Conservation (phyloP, 2,797 vertebrate genomes). For the Enteromius argenteus region DNA sequence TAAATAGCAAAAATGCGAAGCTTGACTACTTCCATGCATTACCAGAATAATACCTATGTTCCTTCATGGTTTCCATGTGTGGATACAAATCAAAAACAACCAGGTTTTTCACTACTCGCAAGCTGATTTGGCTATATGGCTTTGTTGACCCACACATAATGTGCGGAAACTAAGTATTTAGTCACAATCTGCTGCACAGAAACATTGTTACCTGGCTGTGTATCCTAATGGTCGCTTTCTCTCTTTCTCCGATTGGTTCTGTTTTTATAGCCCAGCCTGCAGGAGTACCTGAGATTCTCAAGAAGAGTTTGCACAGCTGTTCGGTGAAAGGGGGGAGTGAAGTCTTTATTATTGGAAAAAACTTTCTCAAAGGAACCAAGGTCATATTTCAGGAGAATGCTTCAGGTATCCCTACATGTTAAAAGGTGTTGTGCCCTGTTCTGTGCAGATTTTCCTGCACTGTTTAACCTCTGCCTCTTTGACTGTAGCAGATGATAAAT, state of each 20-base stretch:
- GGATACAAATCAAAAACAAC: neutral
- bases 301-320: slow-evolving; percentile 96
- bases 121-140: neutral
- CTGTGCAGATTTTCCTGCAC: neutral
- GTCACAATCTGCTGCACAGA: neutral
- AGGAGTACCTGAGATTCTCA: slow-evolving; percentile 97
- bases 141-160: neutral
- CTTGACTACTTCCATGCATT: neutral
- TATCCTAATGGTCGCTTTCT: neutral
- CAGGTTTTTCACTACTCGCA: neutral
- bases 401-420: slow-evolving; percentile 80
- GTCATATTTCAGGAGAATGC: slow-evolving; percentile 97
- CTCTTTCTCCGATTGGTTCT: neutral
- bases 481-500: slow-evolving; percentile 87
- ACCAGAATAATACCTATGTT: neutral
- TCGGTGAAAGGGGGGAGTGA: slow-evolving; percentile 94
- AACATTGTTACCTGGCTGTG: neutral
- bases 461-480: slow-evolving; percentile 17
- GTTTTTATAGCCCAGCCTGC: slow-evolving; percentile 91
- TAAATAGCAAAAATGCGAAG: neutral
- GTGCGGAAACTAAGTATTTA: neutral
- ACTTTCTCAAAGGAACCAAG: slow-evolving; percentile 99
- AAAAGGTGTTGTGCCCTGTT: neutral
- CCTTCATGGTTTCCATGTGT: neutral
- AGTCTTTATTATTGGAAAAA: slow-evolving; percentile 98